These are phyloP conservation scores for Podarcis lilfordi DNA, from an alignment of 2,797 vertebrate genomes.

Conservation along the genomic window DNA sequence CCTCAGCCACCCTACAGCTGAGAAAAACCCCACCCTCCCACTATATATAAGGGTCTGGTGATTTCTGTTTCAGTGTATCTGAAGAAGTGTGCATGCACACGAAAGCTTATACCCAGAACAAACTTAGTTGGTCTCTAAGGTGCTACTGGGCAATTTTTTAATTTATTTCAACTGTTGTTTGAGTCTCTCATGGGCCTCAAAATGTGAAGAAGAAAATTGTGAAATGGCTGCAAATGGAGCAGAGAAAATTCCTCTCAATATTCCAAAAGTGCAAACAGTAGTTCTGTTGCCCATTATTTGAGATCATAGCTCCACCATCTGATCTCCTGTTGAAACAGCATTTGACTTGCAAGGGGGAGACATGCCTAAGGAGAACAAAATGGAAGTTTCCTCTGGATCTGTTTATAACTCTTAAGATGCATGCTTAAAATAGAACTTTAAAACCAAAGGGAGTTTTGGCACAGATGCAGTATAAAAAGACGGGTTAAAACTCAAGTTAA, in stretches of 20 bases:
- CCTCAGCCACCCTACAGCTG: too few relatives aligned
- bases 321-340: not conserved
- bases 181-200: too few relatives aligned
- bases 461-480: not conserved
- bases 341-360: fast-evolving
- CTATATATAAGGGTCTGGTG: too few relatives aligned
- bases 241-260: not conserved
- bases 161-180: not conserved
- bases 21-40: too few relatives aligned
- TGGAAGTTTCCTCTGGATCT: fast-evolving
- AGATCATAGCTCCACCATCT: slow-evolving; percentile 51
- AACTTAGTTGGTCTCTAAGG: too few relatives aligned
- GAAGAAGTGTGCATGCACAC: too few relatives aligned
- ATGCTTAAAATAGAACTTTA: fast-evolving
- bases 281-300: fast-evolving
- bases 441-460: not conserved
- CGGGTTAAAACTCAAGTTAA: not conserved
- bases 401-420: fast-evolving
- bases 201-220: fast-evolving
- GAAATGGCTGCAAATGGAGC: not conserved
- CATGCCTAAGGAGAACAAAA: fast-evolving
- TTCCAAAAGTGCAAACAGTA: not conserved
- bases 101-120: too few relatives aligned
- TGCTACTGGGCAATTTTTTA: too few relatives aligned
- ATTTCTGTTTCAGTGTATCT: too few relatives aligned